Base-by-base conservation (phyloP, 2,888 invertebrate species). In the Chromoteleia sp. region DNA sequence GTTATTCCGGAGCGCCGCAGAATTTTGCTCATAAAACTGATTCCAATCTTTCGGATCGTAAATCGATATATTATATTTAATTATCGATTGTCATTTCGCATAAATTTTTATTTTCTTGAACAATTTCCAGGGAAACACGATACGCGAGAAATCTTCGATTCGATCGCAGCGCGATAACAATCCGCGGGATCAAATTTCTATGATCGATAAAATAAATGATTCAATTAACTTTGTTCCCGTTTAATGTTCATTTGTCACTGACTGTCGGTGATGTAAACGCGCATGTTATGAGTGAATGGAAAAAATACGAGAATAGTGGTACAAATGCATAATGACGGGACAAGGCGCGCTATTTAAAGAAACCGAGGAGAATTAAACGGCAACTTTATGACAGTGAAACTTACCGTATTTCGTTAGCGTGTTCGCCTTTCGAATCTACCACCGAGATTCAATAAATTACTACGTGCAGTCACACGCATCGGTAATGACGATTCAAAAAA, bases 131-230 rank as follows among this genome's bases (percentile, higher is more conserved):
- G 10, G 71, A 71, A 58, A 59, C 14, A 0, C 50, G 59, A 58
- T 71, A 58, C 19, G 54, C 61, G 25, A 54, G 30, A 54, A 52
- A 45, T 59, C 63, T 10, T 12, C 10, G 52, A 43, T 41, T 2
- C 25, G 50, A 59, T 71, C 39, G 48, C 7, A 1, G 12, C 0
- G 19, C 41, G 73, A 75, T 58, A 75, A 67, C 21, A 21, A 67
- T 58, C 41, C 14, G 14, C 48, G 30, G 15, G 39, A 75, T 75
- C 65, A 50, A 75, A 67, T 75, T 75, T 75, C 75, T 56, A 39
- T 43, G 58, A 67, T 58, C 58, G 58, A 75, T 65, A 58, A 67
- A 67, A 75, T 67, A 58, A 75, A 58, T 75, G 65, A 58, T 75
- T 75, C 67, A 67, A 75, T 75, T 75, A 75, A 54, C 54, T 67